phyloP scores from a whole-genome alignment of 2,888 invertebrate genomes.

The Meloe dianella region DNA sequence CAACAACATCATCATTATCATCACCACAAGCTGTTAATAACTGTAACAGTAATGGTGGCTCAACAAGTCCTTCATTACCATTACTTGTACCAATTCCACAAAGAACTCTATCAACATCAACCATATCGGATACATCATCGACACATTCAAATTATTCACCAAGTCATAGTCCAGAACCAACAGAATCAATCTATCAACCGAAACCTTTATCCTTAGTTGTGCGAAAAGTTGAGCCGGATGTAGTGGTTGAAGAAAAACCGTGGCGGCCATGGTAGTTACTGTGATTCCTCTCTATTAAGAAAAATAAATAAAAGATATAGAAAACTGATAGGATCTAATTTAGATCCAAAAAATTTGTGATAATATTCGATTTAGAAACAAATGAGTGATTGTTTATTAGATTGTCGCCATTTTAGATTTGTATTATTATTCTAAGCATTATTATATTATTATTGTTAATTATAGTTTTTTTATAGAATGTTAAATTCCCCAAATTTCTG shows the following conservation, averaged over 20 bases:
- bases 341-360: slow-evolving; percentile 18
- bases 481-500: slow-evolving; percentile 23
- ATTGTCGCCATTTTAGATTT: slow-evolving; percentile 28
- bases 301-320: background rate
- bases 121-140: slow-evolving; percentile 72
- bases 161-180: slow-evolving; percentile 58
- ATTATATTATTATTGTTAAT: slow-evolving; percentile 25
- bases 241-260: slow-evolving; percentile 72
- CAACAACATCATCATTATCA: slow-evolving; percentile 49
- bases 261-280: slow-evolving; percentile 76
- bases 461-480: slow-evolving; percentile 19
- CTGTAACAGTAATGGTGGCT: slow-evolving; percentile 37
- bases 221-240: slow-evolving; percentile 62
- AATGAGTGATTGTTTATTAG: slow-evolving; percentile 14
- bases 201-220: slow-evolving; percentile 77
- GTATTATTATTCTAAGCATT: slow-evolving; percentile 15
- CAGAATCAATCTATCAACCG: slow-evolving; percentile 46
- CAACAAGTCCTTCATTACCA: slow-evolving; percentile 62
- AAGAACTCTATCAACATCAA: slow-evolving; percentile 75
- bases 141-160: slow-evolving; percentile 65
- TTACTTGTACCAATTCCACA: slow-evolving; percentile 77
- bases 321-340: background rate
- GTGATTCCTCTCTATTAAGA: background rate
- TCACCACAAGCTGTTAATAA: slow-evolving; percentile 29
- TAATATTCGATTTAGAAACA: slow-evolving; percentile 11